These are phyloP conservation scores for Ageneiosus marmoratus DNA, from an alignment of 2,113 vertebrate genomes.

Conservation along the genomic window DNA sequence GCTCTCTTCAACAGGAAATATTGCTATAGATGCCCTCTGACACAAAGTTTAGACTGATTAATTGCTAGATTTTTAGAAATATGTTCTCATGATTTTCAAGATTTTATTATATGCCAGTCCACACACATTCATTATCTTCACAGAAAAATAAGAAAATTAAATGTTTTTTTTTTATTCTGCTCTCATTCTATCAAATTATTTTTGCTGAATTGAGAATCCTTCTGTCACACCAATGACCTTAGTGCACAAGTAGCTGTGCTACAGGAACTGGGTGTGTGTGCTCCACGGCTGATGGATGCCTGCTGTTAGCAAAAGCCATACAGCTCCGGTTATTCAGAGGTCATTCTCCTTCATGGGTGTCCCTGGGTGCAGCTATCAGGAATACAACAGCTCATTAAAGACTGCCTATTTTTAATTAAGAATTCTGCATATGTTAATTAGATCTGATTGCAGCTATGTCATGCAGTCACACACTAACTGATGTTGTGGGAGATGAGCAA, in stretches of 20 bases:
- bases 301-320: conserved; percentile 8
- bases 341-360: conserved; percentile 39
- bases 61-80: conserved; percentile 7
- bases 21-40: background rate
- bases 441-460: conserved; percentile 53
- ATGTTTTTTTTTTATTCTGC: conserved; percentile 10
- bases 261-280: background rate
- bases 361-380: conserved; percentile 38
- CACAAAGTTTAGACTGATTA: background rate
- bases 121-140: background rate
- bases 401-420: conserved; percentile 56
- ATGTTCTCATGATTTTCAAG: conserved; percentile 2
- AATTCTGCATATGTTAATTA: conserved; percentile 58
- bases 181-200: conserved; percentile 4
- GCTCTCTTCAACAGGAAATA: background rate
- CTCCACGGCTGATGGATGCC: conserved; percentile 37
- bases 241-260: conserved; percentile 5
- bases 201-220: conserved; percentile 16
- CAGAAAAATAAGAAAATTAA: conserved; percentile 11
- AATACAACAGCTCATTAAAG: conserved; percentile 55
- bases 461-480: conserved; percentile 50
- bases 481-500: conserved; percentile 49
- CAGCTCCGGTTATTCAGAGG: conserved; percentile 40
- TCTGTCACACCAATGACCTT: conserved; percentile 36
- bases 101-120: background rate